These are phyloP conservation scores for Drosophila pachea DNA, from an alignment of 1,140 invertebrate species.

Conservation along the genomic window DNA sequence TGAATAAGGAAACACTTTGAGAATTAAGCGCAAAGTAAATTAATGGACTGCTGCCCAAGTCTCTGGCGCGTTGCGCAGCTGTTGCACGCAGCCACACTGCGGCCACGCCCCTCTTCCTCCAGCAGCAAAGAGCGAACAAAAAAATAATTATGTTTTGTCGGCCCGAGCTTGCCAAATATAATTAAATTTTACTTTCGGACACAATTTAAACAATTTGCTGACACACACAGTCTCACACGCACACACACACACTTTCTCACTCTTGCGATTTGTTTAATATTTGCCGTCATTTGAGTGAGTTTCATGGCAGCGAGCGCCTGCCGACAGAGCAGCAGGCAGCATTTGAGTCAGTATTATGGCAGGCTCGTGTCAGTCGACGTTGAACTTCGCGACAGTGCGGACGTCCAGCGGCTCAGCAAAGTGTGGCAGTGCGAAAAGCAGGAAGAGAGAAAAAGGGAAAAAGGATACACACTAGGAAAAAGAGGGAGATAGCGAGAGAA, in stretches of 20 bases:
- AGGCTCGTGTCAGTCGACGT: constrained; percentile 58
- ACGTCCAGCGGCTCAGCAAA: constrained; percentile 34
- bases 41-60: constrained; percentile 15
- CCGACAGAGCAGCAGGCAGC: constrained; percentile 25
- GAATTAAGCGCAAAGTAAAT: constrained; percentile 25
- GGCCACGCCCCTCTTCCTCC: no score
- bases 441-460: constrained; percentile 1
- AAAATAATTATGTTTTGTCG: constrained; percentile 8
- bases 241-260: no score
- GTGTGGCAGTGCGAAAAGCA: constrained; percentile 12
- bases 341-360: constrained; percentile 34
- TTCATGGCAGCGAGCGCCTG: constrained; percentile 26
- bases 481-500: constrained; percentile 5
- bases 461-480: background rate
- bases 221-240: background rate
- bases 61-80: constrained; percentile 22
- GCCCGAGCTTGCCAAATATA: constrained; percentile 24
- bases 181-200: constrained; percentile 42
- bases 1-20: constrained; percentile 30
- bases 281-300: constrained; percentile 42
- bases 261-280: constrained; percentile 15
- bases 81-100: constrained; percentile 30
- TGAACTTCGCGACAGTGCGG: constrained; percentile 61
- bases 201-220: constrained; percentile 29
- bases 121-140: background rate